Evolutionary conservation across 2,888 invertebrate species (phyloP).

Genomic region (Callosobruchus maculatus): DNA sequence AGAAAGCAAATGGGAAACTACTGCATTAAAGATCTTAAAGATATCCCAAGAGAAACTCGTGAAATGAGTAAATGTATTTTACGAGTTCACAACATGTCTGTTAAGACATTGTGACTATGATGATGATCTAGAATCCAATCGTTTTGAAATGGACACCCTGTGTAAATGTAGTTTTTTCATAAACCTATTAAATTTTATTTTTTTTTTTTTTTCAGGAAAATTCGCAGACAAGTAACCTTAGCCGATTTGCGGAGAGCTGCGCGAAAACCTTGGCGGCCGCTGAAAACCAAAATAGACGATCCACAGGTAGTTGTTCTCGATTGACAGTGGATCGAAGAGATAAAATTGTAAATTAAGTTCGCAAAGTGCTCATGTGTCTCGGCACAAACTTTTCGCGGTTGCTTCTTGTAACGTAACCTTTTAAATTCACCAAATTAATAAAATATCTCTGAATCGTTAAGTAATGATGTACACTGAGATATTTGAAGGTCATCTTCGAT

Average conservation of each 20-base stretch:
- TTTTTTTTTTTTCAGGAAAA: constrained; percentile 66
- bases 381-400: not conserved
- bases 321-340: constrained; percentile 54
- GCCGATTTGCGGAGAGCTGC: constrained; percentile 79
- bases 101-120: too few relatives aligned
- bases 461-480: too few relatives aligned
- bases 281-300: constrained; percentile 51
- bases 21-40: too few relatives aligned
- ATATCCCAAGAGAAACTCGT: too few relatives aligned
- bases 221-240: constrained; percentile 75
- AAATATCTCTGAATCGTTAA: not conserved
- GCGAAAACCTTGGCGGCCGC: constrained; percentile 76
- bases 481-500: too few relatives aligned
- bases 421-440: not conserved
- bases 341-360: constrained; percentile 29
- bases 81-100: too few relatives aligned
- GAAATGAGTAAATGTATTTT: too few relatives aligned
- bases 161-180: too few relatives aligned
- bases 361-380: constrained; percentile 35
- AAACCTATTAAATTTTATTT: too few relatives aligned
- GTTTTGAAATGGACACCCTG: too few relatives aligned
- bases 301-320: constrained; percentile 71
- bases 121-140: too few relatives aligned
- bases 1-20: too few relatives aligned
- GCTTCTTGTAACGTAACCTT: not conserved